Base-by-base conservation (phyloP, 2,888 invertebrate species). In the Megaustenia siamemsis region DNA sequence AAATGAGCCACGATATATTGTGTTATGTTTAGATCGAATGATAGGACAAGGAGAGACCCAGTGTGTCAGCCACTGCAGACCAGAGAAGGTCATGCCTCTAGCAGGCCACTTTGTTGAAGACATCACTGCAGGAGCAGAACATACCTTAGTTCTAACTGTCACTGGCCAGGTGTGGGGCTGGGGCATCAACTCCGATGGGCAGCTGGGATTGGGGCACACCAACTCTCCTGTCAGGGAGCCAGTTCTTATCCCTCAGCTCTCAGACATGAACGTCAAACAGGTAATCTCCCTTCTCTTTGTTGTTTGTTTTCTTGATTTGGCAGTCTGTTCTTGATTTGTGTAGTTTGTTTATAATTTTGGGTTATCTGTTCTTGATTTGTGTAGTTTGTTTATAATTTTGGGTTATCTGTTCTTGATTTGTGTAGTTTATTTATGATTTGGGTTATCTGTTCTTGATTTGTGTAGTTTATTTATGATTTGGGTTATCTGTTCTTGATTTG, bases 171-270 rank as follows among this genome's bases (percentile, higher is more conserved):
- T 96, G 1, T 95, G 95, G 90, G 95, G 95, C 0, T 96, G 96
- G 96, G 96, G 96, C n/a, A 95, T 95, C 93, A 96, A 96, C 92
- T 94, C 95, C 63, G 96, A 96, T 90, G 95, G 95, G 8, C 96
- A 96, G 90, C 93, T 96, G 4, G 96, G 96, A 0, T 91, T 96
- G 0, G 95, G 95, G 0, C 95, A 95, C 89, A 95, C 95, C 0
- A 92, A 89, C 86, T 93, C 95, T n/a, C 92, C 95, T 35, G 95
- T 95, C 0, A 93, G 95, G 86, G 95, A 95, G 88, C 96, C 96
- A 0, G 95, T 95, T 90, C 92, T 95, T 18, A 94, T 96, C 40
- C 90, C 94, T 1, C 94, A 94, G 43, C 93, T 96, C 5, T 94
- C 94, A 12, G 95, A 95, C 78, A 95, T 95, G 90, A 94, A 94